These are phyloP conservation scores for Apogon talboti DNA, from an alignment of 2,797 vertebrate genomes.

Conservation along the genomic window DNA sequence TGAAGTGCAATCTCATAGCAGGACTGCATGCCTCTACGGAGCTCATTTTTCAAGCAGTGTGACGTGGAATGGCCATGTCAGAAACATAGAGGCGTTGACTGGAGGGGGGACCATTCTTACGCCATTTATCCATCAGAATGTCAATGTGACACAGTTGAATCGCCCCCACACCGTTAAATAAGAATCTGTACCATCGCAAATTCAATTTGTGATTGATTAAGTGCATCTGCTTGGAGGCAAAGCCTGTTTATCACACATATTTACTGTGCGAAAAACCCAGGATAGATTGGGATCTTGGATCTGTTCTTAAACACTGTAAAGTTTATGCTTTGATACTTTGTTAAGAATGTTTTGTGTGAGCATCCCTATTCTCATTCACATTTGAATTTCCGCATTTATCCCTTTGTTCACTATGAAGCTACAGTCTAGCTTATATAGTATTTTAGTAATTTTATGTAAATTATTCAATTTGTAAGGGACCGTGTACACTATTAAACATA, in stretches of 20 bases:
- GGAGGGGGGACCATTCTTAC: conserved; percentile 72
- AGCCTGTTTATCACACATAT: conserved; percentile 56
- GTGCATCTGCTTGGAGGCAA: conserved; percentile 56
- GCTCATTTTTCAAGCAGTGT: conserved; percentile 93
- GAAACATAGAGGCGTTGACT: conserved; percentile 85
- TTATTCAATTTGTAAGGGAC: too few relatives aligned
- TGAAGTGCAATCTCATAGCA: conserved; percentile 93
- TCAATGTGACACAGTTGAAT: conserved; percentile 82
- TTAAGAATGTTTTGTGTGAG: neutral
- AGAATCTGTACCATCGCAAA: conserved; percentile 67
- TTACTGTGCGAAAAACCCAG: conserved; percentile 40
- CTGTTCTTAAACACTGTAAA: conserved; percentile 7
- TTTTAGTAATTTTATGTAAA: too few relatives aligned
- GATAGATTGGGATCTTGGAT: conserved; percentile 16
- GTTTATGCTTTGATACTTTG: neutral
- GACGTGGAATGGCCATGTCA: conserved; percentile 96
- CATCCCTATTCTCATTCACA: neutral
- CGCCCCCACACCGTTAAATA: conserved; percentile 74
- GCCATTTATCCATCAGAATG: conserved; percentile 88
- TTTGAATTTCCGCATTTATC: too few relatives aligned
- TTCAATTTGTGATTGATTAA: conserved; percentile 75
- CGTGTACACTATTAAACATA: too few relatives aligned
- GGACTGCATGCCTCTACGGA: conserved; percentile 82
- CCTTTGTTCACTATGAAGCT: too few relatives aligned
- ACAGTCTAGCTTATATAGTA: too few relatives aligned